These are phyloP conservation scores for Acanthococcus lagerstroemiae DNA, from an alignment of 2,888 invertebrate species.

Conservation along the genomic window DNA sequence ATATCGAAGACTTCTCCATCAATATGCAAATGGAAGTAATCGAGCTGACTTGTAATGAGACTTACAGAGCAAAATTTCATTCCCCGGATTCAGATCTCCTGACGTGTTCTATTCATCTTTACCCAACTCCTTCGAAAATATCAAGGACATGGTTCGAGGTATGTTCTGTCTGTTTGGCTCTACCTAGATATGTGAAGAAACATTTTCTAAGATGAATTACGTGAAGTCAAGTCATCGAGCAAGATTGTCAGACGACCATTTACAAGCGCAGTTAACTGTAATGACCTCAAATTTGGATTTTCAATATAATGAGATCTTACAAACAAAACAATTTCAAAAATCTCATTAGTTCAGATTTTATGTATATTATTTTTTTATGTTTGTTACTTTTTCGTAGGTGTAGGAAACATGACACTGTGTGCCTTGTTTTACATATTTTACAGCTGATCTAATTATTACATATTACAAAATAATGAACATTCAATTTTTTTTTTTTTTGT, in stretches of 20 bases:
- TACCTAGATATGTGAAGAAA: neutral
- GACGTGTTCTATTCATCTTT: neutral
- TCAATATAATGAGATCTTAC: neutral
- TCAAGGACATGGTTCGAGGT: neutral
- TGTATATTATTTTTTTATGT: neutral
- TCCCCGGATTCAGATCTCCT: neutral
- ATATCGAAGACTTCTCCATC: neutral
- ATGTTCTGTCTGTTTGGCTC: neutral
- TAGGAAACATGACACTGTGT: neutral
- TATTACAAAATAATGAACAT: neutral
- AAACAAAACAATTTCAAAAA: neutral
- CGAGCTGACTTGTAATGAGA: neutral
- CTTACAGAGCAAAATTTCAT: neutral
- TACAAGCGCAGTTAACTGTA: neutral
- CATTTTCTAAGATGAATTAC: neutral
- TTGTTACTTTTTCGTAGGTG: neutral
- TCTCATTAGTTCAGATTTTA: neutral
- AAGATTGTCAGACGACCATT: neutral
- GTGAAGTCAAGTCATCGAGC: neutral
- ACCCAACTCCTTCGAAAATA: neutral
- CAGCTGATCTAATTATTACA: neutral
- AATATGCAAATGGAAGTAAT: neutral
- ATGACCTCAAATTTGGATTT: neutral
- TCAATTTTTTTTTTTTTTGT: neutral
- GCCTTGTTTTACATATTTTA: neutral